phyloP scores from a whole-genome alignment of 2,797 vertebrate genomes.

The Nyctalus aviator region DNA sequence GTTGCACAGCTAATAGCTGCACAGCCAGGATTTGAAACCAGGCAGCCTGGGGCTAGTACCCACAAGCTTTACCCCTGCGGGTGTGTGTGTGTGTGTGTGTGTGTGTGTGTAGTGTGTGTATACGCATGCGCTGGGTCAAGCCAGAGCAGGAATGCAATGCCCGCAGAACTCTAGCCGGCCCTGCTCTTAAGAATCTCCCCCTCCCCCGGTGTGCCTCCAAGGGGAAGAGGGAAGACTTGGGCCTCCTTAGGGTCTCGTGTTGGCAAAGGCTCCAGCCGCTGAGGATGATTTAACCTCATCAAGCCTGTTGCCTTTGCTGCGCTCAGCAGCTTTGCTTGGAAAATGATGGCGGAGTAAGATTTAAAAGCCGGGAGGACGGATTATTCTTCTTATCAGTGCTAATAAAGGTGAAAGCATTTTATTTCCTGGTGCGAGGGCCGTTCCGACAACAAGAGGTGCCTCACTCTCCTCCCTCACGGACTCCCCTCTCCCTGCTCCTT shows the following conservation, averaged over 20 bases:
- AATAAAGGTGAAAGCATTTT: slow-evolving; percentile 73
- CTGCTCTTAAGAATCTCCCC: background rate
- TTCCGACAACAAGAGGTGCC: background rate
- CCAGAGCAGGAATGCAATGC: background rate
- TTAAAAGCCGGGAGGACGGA: slow-evolving; percentile 67
- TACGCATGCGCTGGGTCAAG: background rate
- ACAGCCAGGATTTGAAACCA: background rate
- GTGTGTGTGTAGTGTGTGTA: no score
- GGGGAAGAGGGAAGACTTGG: background rate
- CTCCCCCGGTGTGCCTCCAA: background rate
- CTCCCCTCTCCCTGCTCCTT: rapidly evolving
- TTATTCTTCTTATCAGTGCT: slow-evolving; percentile 69
- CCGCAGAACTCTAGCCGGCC: background rate
- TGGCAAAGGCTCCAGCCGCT: background rate
- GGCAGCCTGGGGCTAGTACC: background rate
- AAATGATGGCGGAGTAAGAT: slow-evolving; percentile 60
- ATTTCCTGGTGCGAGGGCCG: slow-evolving; percentile 55
- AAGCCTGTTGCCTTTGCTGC: background rate
- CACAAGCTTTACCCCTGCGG: background rate
- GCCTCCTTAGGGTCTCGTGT: background rate
- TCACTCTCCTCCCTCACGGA: background rate
- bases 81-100: no score
- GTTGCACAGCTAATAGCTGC: background rate
- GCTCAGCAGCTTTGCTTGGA: slow-evolving; percentile 66
- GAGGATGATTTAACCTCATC: slow-evolving; percentile 49